Percentiles rank a stretch among this genome's conserved stretches.
Conservation (phyloP, 2,888 invertebrate species). For the Punctoribates punctum region DNA sequence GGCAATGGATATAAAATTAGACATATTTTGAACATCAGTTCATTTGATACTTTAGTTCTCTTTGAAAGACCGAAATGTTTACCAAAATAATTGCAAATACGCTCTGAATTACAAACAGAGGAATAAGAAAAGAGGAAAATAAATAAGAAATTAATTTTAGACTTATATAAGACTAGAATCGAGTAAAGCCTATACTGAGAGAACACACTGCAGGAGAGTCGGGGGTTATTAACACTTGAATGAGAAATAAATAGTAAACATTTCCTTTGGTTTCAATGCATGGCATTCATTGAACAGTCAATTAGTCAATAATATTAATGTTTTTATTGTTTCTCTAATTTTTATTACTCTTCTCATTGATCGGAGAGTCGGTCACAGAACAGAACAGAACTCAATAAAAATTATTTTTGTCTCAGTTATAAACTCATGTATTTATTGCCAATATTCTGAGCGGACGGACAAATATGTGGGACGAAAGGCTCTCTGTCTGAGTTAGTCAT, state of each 20-base stretch:
- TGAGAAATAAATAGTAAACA: constrained; percentile 8
- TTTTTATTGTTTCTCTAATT: background rate
- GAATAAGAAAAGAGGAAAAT: background rate
- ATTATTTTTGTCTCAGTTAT: background rate
- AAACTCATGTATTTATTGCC: background rate
- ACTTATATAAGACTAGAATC: background rate
- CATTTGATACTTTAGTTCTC: too few relatives aligned
- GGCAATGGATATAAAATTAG: too few relatives aligned
- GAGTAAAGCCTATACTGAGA: background rate
- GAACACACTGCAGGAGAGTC: background rate
- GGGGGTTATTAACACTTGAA: constrained; percentile 23
- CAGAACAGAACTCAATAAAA: background rate
- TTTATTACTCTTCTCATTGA: background rate
- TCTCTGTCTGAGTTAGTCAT: background rate
- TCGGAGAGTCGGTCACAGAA: background rate
- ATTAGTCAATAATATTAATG: background rate
- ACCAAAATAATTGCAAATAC: too few relatives aligned
- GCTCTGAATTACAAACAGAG: too few relatives aligned
- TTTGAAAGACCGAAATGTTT: too few relatives aligned
- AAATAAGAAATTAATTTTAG: background rate
- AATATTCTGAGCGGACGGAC: background rate
- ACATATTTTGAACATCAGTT: too few relatives aligned
- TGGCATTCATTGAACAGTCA: background rate
- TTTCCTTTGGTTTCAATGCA: background rate
- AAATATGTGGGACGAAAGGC: constrained; percentile 30